Percentiles rank a stretch among this genome's conserved stretches.
Evolutionary conservation across 2,888 invertebrate species (phyloP).

Genomic region (Acanthoscelides obtectus): DNA sequence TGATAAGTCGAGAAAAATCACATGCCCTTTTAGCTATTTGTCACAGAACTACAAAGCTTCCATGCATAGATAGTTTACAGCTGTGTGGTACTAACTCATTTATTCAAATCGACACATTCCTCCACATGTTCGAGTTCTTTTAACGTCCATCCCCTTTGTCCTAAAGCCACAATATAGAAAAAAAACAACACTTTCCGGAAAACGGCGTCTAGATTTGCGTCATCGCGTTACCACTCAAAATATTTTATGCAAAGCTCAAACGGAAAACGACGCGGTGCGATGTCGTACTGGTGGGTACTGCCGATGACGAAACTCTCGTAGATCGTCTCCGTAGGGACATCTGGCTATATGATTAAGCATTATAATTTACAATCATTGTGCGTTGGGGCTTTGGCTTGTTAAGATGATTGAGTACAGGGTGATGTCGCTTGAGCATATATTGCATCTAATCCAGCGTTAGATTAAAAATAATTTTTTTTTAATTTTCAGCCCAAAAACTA

Average conservation of each 20-base stretch:
- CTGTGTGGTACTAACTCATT: not conserved
- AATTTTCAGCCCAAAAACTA: too few species aligned
- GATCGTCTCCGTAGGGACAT: conserved; percentile 17
- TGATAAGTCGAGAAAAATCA: too few species aligned
- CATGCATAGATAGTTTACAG: too few species aligned
- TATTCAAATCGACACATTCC: not conserved
- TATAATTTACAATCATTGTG: conserved; percentile 13
- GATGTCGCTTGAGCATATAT: too few species aligned
- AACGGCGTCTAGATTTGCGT: too few species aligned
- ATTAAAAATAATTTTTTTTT: too few species aligned
- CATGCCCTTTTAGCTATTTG: too few species aligned
- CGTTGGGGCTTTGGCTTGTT: not conserved
- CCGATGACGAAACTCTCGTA: not conserved
- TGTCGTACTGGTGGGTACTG: not conserved
- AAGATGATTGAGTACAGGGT: not conserved
- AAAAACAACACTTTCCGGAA: not conserved
- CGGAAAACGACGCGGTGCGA: not conserved
- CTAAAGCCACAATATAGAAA: not conserved
- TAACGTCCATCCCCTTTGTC: not conserved
- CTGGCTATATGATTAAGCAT: conserved; percentile 23
- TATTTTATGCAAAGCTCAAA: not conserved
- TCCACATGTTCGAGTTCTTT: not conserved
- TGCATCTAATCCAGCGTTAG: too few species aligned
- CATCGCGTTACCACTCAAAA: too few species aligned
- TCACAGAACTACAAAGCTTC: too few species aligned